phyloP scores from a whole-genome alignment of 2,888 invertebrate species.

The Papilio elwesi region DNA sequence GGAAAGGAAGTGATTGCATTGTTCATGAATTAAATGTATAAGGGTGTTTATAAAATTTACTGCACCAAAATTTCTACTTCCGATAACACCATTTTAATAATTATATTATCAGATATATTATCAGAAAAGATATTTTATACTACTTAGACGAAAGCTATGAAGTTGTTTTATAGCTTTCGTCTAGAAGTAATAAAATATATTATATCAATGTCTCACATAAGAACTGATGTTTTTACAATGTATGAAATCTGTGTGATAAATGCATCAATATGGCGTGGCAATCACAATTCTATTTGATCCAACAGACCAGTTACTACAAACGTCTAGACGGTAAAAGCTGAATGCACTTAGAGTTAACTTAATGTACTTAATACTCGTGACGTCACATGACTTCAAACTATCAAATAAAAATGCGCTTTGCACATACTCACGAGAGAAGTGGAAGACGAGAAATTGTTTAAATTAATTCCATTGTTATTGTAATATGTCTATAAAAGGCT shows the following conservation, averaged over 20 bases:
- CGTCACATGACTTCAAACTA: neutral
- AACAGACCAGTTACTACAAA: neutral
- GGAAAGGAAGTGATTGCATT: too few relatives aligned
- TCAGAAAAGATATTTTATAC: too few relatives aligned
- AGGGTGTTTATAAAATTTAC: too few relatives aligned
- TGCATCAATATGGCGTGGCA: neutral
- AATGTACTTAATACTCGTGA: neutral
- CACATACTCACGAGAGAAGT: neutral
- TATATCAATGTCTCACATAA: neutral
- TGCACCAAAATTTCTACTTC: too few relatives aligned
- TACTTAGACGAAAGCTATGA: too few relatives aligned
- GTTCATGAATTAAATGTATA: too few relatives aligned
- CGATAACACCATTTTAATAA: too few relatives aligned
- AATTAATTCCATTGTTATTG: neutral
- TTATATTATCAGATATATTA: too few relatives aligned
- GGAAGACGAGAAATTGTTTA: neutral
- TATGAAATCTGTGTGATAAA: neutral
- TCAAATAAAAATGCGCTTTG: neutral
- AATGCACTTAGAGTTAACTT: slow-evolving; percentile 9
- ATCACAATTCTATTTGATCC: neutral
- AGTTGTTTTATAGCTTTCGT: neutral
- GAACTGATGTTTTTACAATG: neutral
- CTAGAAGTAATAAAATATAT: neutral
- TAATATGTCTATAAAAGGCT: too few relatives aligned
- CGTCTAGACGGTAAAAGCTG: slow-evolving; percentile 10